Base-by-base conservation (phyloP, 2,113 vertebrate genomes). In the Bungarus multicinctus region DNA sequence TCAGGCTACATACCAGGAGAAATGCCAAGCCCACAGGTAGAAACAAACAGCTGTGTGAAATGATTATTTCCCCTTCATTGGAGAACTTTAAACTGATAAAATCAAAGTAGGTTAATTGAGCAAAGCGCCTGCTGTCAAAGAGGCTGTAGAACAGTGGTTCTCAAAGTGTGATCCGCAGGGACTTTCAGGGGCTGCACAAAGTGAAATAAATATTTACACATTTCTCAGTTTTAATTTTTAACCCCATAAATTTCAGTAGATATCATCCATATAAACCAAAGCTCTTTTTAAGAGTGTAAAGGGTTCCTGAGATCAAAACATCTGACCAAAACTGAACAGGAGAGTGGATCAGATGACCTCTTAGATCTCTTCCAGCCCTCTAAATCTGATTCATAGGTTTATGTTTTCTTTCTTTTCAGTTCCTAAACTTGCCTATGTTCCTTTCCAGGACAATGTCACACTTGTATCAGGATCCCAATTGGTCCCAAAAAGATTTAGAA, bases 401-500 rank as follows among this genome's bases (percentile, higher is more conserved):
- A 39, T 6, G 64, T 69, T 69, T 43, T 43, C 2, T 34, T 81
- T 22, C 74, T 81, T 43, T 81, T 81, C 18, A 3, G 74, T 3
- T 81, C 74, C 74, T 43, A 81, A 81, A 81, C 10, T 12, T 55
- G 20, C 22, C 43, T 5, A 27, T 92, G 89, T 2, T 60, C 90
- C 4, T 25, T 90, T 53, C 89, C 89, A 99, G 99, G 98, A 96
- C 98, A 30, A 97, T 98, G 97, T 96, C 98, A 54, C 96, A 95
- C 43, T 95, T 99, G 50, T 98, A 98, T 93, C 93, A 96, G 95
- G 97, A 99, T 50, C 94, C 98, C 54, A 53, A 98, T 34, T 99
- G 99, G 99, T 99, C 99, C 45, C 97, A 97, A 22, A 97, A 97
- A 58, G 97, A 98, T 94, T 95, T 99, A 34, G 96, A 97, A 50